phyloP scores from a whole-genome alignment of 2,888 invertebrate genomes.

The Cyaniris semiargus region DNA sequence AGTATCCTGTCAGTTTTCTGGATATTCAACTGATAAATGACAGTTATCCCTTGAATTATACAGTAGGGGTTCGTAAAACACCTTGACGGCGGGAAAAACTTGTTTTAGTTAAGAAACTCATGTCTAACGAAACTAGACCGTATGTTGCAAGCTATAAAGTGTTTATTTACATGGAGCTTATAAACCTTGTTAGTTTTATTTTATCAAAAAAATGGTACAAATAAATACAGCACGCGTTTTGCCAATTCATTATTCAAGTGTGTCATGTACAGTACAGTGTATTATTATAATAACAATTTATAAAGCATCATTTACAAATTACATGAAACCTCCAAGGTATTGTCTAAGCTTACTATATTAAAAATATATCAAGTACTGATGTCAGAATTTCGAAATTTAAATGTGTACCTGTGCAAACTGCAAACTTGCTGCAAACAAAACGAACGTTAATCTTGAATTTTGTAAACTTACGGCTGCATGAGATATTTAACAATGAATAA shows the following conservation, averaged over 20 bases:
- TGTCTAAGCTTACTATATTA: no score
- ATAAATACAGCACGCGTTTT: background rate
- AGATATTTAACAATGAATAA: no score
- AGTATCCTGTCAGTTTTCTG: background rate
- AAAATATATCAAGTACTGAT: no score
- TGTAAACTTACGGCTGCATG: no score
- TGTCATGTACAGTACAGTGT: background rate
- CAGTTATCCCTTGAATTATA: slow-evolving; percentile 4
- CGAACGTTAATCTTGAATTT: no score
- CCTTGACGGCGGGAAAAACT: background rate
- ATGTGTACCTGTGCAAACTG: no score
- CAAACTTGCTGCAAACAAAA: no score
- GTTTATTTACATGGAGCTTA: background rate
- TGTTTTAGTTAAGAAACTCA: background rate
- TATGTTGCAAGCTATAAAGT: background rate
- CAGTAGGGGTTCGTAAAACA: background rate
- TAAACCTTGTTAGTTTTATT: background rate
- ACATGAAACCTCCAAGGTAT: no score
- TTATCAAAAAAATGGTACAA: no score
- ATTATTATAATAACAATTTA: no score
- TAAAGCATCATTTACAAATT: no score
- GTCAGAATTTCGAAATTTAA: no score
- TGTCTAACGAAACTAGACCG: background rate
- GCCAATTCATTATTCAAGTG: background rate
- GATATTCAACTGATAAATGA: slow-evolving; percentile 11